Conservation (phyloP, 1,140 invertebrate species). For the Octopus bimaculoides region DNA sequence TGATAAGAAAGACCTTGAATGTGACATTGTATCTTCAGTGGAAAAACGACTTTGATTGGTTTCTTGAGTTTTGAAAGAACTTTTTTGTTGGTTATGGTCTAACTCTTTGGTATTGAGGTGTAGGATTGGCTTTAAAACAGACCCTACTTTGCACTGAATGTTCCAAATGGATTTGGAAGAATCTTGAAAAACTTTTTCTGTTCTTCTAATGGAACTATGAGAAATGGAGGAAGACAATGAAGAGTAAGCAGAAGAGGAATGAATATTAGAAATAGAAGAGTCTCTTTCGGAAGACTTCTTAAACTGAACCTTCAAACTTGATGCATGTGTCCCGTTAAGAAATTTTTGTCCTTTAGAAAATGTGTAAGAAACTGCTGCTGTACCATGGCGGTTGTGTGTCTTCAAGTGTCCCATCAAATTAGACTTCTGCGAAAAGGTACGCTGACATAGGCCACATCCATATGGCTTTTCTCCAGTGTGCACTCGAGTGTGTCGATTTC, state of each 20-base stretch:
- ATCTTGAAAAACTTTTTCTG: not conserved
- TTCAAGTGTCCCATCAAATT: slow-evolving; percentile 17
- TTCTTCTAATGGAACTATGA: not conserved
- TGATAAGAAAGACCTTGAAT: not conserved
- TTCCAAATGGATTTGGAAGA: not conserved
- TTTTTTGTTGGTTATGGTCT: not conserved
- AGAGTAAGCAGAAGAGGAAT: not conserved
- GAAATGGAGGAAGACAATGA: not conserved
- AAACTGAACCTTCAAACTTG: not conserved
- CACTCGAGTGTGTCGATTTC: slow-evolving; percentile 23
- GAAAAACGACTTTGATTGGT: not conserved
- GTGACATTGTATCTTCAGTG: not conserved
- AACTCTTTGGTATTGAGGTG: not conserved
- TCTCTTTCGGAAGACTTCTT: not conserved
- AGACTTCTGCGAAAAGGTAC: slow-evolving; percentile 38
- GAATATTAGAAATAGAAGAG: not conserved
- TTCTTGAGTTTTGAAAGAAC: not conserved
- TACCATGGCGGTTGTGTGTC: not conserved
- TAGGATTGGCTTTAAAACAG: not conserved
- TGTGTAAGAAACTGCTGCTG: not conserved
- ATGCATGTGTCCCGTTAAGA: not conserved
- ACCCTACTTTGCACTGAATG: not conserved
- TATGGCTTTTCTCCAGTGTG: slow-evolving; percentile 40
- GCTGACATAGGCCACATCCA: slow-evolving; percentile 33
- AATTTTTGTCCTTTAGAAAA: not conserved